Percentiles rank a stretch among this genome's conserved stretches.
Evolutionary conservation across 2,113 vertebrate genomes (phyloP).

Genomic region (Xiphophorus couchianus): DNA sequence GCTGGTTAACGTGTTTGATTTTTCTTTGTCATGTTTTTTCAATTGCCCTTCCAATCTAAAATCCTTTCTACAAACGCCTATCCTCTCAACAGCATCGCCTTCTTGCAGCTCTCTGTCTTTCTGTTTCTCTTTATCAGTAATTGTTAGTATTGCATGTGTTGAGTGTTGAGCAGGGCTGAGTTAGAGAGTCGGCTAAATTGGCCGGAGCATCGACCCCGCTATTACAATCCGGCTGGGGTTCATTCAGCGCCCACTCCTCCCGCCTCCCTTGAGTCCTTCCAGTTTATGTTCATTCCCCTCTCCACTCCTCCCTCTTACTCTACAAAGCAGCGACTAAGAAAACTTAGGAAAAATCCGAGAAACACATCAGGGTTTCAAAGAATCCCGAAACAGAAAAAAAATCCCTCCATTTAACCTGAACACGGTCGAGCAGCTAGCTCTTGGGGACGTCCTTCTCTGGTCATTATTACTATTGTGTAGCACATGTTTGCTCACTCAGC

Average conservation of each 20-base stretch:
- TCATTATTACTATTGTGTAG: constrained; percentile 51
- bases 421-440: constrained; percentile 34
- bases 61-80: constrained; percentile 1
- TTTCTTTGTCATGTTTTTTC: background rate
- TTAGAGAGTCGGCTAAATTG: constrained; percentile 52
- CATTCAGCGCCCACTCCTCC: constrained; percentile 28
- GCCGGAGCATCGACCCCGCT: constrained; percentile 67
- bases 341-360: constrained; percentile 73
- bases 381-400: constrained; percentile 55
- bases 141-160: constrained; percentile 49
- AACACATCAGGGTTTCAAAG: constrained; percentile 61
- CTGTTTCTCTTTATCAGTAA: constrained; percentile 61
- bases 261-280: constrained; percentile 28
- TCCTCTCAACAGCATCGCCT: background rate
- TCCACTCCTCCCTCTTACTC: constrained; percentile 65
- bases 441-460: constrained; percentile 42
- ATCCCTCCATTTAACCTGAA: constrained; percentile 37
- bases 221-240: constrained; percentile 70
- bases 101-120: constrained; percentile 24
- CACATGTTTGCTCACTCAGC: constrained; percentile 16
- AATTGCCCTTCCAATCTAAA: constrained; percentile 17
- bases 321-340: constrained; percentile 59
- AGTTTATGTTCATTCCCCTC: constrained; percentile 26
- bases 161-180: constrained; percentile 36
- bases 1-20: background rate